Evolutionary conservation across 2,888 invertebrate species (phyloP), one percentile per base, ranked within the genome.

Genomic region (Ophion slaviceki): DNA sequence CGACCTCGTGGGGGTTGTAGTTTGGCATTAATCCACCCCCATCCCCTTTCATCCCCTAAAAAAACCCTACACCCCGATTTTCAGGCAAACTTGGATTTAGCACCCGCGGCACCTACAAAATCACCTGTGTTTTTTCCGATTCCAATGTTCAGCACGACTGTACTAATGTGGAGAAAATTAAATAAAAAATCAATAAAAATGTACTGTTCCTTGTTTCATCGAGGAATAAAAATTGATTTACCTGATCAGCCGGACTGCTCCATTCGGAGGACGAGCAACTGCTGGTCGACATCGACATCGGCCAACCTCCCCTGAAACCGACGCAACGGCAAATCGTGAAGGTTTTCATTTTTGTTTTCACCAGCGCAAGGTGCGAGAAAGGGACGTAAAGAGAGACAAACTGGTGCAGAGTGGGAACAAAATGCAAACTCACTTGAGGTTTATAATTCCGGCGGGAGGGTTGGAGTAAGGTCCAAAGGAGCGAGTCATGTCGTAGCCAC

Each of bases 261-360:
- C 93, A 93, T 74, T 93, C 93, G 67, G 93, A 90, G 70, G 93
- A 92, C 64, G 91, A 90, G 84, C 93, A 91, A 83, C 92, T 93
- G 87, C 92, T 92, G 20, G 92, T 92, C 28, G 93, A 92, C 87
- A 92, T 86, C 66, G 92, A 92, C 82, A 92, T 88, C 32, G 93
- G 92, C 86, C 93, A 93, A 87, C 93, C 92, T 67, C 91, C 92
- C 77, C 93, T 93, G 47, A 53, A 40, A 40, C 40, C 40, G 40
- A 75, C 36, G 24, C 2, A 14, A 20, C 57, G 57, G 14, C 6
- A 17, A 57, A 5, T 2, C n/a, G n/a, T n/a, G 57, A 57, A 57
- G 5, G 5, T 40, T 6, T 40, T 8, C 5, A 40, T 7, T 40
- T 40, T 40, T 40, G 5, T 36, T 36, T 4, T 36, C 6, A 0